Conservation (phyloP, 2,113 vertebrate genomes). For the Cheirogaleus medius region DNA sequence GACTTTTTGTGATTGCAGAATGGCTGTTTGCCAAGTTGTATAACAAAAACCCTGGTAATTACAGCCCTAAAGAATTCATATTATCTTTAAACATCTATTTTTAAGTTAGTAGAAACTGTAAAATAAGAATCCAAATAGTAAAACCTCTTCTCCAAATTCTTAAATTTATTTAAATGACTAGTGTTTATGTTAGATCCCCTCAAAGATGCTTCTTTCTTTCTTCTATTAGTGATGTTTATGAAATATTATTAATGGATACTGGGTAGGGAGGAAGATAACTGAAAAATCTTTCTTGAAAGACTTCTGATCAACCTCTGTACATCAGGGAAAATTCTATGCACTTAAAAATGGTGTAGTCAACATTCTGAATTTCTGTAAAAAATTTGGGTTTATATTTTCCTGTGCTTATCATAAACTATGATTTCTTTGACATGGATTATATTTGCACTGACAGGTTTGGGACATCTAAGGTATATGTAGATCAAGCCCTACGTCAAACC, state of each 20-base stretch:
- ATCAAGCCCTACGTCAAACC: neutral
- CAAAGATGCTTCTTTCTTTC: neutral
- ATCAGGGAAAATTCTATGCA: neutral
- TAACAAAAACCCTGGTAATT: constrained; percentile 57
- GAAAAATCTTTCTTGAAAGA: constrained; percentile 5
- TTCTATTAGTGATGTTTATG: constrained; percentile 26
- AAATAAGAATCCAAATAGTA: constrained; percentile 49
- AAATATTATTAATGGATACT: constrained; percentile 39
- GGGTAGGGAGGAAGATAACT: neutral
- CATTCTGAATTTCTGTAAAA: neutral
- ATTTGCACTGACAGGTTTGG: neutral
- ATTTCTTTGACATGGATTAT: neutral
- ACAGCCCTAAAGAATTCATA: constrained; percentile 49
- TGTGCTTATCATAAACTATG: neutral
- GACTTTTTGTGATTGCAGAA: constrained; percentile 61
- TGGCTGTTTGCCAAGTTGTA: constrained; percentile 67
- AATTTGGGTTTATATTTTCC: neutral
- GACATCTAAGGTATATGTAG: neutral
- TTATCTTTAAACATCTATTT: constrained; percentile 63
- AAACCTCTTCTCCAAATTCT: constrained; percentile 21
- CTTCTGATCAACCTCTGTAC: neutral
- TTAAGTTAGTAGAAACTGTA: constrained; percentile 56
- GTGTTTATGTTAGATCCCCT: neutral
- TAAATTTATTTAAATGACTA: constrained; percentile 35
- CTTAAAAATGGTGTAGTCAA: neutral